Evolutionary conservation across 2,888 invertebrate genomes (phyloP), one percentile per base, ranked within the genome.

Genomic region (Caenorhabditis auriculariae): DNA sequence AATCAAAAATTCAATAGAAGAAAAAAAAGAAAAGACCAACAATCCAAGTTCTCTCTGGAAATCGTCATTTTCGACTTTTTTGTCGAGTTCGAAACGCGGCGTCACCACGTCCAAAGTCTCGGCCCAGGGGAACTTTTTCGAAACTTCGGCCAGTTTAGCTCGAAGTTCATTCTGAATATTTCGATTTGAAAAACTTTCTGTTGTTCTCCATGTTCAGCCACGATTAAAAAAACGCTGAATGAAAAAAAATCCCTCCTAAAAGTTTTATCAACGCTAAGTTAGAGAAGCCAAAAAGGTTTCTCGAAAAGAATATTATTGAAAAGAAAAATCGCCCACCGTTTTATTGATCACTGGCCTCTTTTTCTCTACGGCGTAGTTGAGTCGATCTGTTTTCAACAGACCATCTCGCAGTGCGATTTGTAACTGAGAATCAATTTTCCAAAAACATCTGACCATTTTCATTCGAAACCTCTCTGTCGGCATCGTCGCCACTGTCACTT

Each of bases 381-480:
- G 83, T 1, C 93, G 93, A 43, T 74, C 66, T 0, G 92, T 90
- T 81, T 93, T 91, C 0, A 95, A 80, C 51, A 89, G 85, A 1
- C 93, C 93, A 75, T 88, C 87, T 0, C 88, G 88, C 82, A 92
- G 91, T 0, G 93, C 93, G 81, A 4, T 44, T 45, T 53, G 12
- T 50, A 9, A 15, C 32, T 9, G 41, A 50, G 29, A 41, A 26
- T 7, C 42, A 17, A 17, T 5, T n/a, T 48, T 32, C 35, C 21
- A 28, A 32, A 26, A 26, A n/a, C n/a, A n/a, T n/a, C n/a, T n/a
- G n/a, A n/a, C n/a, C n/a, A n/a, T n/a, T n/a, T n/a, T n/a, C n/a
- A n/a, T n/a, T n/a, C n/a, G n/a, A n/a, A n/a, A 55, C 60, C 60
- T 62, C 62, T 45, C 35, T 54, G n/a, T 63, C 58, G 5, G 58